Base-by-base conservation (phyloP, 2,888 invertebrate genomes). In the Lepeophtheirus nordmannii region DNA sequence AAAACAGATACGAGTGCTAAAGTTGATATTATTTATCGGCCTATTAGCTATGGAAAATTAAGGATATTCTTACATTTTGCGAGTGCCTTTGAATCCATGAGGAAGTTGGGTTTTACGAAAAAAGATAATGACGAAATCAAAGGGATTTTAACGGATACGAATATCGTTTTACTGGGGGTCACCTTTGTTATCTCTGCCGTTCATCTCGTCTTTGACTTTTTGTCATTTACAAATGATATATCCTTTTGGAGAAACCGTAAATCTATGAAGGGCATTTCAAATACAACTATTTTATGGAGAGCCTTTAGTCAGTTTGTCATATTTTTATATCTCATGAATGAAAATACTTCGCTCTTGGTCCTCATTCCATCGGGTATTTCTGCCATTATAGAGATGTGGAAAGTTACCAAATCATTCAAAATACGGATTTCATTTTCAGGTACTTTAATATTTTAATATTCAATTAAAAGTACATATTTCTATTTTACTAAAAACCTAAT, bases 211-310 rank as follows among this genome's bases (percentile, higher is more conserved):
- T 91, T 98, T 74, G 97, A 98, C 75, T 91, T 97, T 74, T 79
- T 98, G 65, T 92, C 97, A 0, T 94, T 98, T 75, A 98, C 97
- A 80, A 96, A 94, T 75, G 97, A 98, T 73, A 88, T 98, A 0
- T 83, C 83, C 67, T 98, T 96, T 76, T 98, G 98, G 97, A 83
- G 85, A 67, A 82, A 83, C 22, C 85, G 89, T 73, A 82, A 83
- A 39, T 86, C 87, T 0, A 85, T 96, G 77, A 90, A 60, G 22
- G 80, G 97, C 0, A 77, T 98, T 20, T 96, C 96, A 0, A 82
- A 85, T 1, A 82, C 89, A 68, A 88, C 90, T 0, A 86, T 96
- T 37, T 74, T 92, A 46, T 98, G 97, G 97, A 82, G 94, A 65
- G 89, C 89, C 1, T 88, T 96, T 75, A 94, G 93, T 30, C 90